Evolutionary conservation across 1,140 invertebrate species (phyloP).

Genomic region (Drosophila cardini): DNA sequence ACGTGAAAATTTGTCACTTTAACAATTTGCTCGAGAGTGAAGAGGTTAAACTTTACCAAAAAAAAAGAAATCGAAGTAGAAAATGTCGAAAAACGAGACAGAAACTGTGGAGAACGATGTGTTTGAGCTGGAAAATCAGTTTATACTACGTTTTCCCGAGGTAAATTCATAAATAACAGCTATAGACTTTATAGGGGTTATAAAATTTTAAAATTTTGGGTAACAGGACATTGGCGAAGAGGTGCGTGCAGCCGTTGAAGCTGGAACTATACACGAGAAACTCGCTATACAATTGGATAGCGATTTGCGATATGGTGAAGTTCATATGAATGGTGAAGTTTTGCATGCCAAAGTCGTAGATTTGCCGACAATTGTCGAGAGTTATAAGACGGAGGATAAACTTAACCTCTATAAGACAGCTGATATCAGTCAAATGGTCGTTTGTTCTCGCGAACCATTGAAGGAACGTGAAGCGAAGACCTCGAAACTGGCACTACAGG

Average conservation of each 20-base stretch:
- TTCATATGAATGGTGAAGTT: constrained; percentile 93
- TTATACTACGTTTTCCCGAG: constrained; percentile 92
- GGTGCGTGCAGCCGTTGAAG: constrained; percentile 90
- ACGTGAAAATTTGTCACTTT: too few species aligned
- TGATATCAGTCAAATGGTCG: constrained; percentile 96
- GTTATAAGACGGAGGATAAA: constrained; percentile 96
- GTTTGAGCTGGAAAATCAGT: constrained; percentile 92
- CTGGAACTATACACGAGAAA: constrained; percentile 92
- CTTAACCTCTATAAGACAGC: constrained; percentile 99
- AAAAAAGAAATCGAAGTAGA: not conserved
- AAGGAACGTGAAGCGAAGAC: constrained; percentile 90
- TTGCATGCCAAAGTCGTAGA: constrained; percentile 95
- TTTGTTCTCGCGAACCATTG: constrained; percentile 94
- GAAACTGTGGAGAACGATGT: constrained; percentile 21
- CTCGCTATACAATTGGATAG: constrained; percentile 93
- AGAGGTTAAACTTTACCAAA: too few species aligned
- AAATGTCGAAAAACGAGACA: constrained; percentile 24
- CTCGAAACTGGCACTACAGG: constrained; percentile 88
- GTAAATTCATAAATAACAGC: constrained; percentile 79
- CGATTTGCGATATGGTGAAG: constrained; percentile 94
- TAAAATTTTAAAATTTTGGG: not conserved
- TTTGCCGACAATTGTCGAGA: constrained; percentile 96
- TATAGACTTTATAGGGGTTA: not conserved
- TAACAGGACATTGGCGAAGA: constrained; percentile 89
- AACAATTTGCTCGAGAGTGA: too few species aligned